Conservation (phyloP, 1,140 invertebrate genomes). For the Bombyx mori region DNA sequence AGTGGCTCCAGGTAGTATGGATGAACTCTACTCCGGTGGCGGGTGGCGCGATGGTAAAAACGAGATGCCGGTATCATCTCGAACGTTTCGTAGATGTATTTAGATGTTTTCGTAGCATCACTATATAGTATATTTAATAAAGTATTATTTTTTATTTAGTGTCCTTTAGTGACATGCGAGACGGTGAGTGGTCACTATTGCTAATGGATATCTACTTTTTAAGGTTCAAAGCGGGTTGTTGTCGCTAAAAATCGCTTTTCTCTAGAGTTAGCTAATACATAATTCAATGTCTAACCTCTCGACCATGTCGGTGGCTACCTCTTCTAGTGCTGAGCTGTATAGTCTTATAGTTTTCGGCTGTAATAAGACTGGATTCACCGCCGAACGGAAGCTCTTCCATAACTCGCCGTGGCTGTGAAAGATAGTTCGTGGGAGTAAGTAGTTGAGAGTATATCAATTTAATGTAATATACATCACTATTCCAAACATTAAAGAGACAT, state of each 20-base stretch:
- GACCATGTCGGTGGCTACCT: constrained; percentile 56
- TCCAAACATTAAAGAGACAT: neutral
- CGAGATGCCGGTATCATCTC: no score
- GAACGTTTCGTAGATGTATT: no score
- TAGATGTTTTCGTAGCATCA: no score
- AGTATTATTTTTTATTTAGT: no score
- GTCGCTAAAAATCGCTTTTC: neutral
- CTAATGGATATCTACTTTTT: no score
- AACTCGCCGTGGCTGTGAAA: constrained; percentile 79
- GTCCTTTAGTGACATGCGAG: no score
- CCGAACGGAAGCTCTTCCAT: constrained; percentile 83
- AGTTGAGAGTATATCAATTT: constrained; percentile 3
- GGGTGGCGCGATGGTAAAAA: no score
- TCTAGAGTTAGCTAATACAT: neutral
- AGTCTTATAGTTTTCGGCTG: constrained; percentile 65
- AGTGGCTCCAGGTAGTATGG: no score
- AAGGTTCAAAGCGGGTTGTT: no score
- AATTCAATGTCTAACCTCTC: constrained; percentile 19
- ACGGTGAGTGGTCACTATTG: no score
- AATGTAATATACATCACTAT: constrained; percentile 4
- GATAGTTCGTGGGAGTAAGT: neutral
- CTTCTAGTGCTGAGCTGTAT: constrained; percentile 51
- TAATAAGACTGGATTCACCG: constrained; percentile 69
- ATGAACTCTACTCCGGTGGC: no score
- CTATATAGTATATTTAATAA: no score